Evolutionary conservation across 2,888 invertebrate species (phyloP).

Genomic region (Cosmia pyralina): DNA sequence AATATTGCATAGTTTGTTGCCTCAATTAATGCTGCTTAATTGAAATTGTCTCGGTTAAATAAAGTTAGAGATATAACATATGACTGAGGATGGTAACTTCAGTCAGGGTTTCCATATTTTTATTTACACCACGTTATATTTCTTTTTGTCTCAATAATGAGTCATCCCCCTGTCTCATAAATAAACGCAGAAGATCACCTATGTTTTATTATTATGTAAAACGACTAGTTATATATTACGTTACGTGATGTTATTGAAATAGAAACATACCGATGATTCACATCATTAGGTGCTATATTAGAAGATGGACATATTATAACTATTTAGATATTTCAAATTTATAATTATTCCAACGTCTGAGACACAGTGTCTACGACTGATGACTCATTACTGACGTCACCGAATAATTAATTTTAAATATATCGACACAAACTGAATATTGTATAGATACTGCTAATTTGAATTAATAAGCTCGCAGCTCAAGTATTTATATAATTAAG

Average conservation of each 20-base stretch:
- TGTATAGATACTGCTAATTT: slow-evolving; percentile 49
- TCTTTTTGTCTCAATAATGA: slow-evolving; percentile 4
- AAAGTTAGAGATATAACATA: neutral
- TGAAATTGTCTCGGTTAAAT: neutral
- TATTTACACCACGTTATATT: neutral
- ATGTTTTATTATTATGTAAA: slow-evolving; percentile 41
- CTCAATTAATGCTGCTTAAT: neutral
- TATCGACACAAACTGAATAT: slow-evolving; percentile 17
- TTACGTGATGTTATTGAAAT: slow-evolving; percentile 45
- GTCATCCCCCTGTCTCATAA: slow-evolving; percentile 12
- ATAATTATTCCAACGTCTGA: slow-evolving; percentile 52
- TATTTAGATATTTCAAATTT: slow-evolving; percentile 30
- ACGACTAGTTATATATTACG: slow-evolving; percentile 34
- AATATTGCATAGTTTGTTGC: too few relatives aligned
- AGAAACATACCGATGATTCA: slow-evolving; percentile 50
- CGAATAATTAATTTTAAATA: slow-evolving; percentile 35
- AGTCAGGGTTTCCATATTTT: neutral
- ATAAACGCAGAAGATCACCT: slow-evolving; percentile 7
- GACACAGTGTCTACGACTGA: slow-evolving; percentile 59
- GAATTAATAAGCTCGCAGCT: slow-evolving; percentile 43
- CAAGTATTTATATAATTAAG: slow-evolving; percentile 47
- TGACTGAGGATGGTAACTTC: neutral
- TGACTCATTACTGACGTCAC: slow-evolving; percentile 67
- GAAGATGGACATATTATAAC: slow-evolving; percentile 31
- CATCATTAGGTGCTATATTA: slow-evolving; percentile 5